Percentiles rank a stretch among this genome's conserved stretches.
Evolutionary conservation across 2,113 vertebrate species (phyloP).

Genomic region (Bubo blakistoni): DNA sequence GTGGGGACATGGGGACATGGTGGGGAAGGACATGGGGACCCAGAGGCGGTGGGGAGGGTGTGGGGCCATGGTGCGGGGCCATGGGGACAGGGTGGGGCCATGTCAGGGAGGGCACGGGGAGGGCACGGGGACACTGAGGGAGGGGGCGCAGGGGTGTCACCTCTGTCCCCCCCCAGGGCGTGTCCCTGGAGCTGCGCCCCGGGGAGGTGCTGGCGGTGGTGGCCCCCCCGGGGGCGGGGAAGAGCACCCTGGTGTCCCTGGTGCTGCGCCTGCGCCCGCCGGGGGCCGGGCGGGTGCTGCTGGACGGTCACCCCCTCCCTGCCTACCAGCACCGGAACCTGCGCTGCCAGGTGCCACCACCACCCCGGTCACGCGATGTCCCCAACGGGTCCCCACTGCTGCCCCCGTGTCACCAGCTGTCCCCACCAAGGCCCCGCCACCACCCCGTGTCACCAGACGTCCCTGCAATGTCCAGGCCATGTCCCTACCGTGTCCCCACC

Average conservation of each 20-base stretch:
- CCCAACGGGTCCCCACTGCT: not conserved
- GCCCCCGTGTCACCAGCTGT: fast-evolving
- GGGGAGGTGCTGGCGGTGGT: slow-evolving; percentile 81
- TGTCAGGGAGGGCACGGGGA: not conserved
- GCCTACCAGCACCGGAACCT: slow-evolving; percentile 75
- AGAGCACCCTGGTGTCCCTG: slow-evolving; percentile 78
- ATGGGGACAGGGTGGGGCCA: not conserved
- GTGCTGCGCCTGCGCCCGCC: slow-evolving; percentile 78
- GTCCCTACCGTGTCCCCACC: not conserved
- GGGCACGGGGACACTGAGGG: fast-evolving
- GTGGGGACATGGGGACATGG: too few relatives aligned
- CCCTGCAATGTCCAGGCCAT: not conserved
- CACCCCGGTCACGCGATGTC: not conserved
- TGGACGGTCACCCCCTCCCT: slow-evolving; percentile 67
- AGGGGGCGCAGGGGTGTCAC: fast-evolving
- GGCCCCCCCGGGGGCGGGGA: slow-evolving; percentile 79
- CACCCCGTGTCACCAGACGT: fast-evolving
- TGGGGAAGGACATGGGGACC: too few relatives aligned
- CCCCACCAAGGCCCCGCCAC: not conserved
- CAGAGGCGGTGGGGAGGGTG: too few relatives aligned
- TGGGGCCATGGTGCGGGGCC: too few relatives aligned
- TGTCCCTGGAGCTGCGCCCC: slow-evolving; percentile 79
- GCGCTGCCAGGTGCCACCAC: slow-evolving; percentile 71
- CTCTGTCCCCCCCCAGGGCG: slow-evolving; percentile 50
- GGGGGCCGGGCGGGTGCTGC: slow-evolving; percentile 67